phyloP scores from a whole-genome alignment of 2,888 invertebrate species.

The Lycophotia porphyrea region DNA sequence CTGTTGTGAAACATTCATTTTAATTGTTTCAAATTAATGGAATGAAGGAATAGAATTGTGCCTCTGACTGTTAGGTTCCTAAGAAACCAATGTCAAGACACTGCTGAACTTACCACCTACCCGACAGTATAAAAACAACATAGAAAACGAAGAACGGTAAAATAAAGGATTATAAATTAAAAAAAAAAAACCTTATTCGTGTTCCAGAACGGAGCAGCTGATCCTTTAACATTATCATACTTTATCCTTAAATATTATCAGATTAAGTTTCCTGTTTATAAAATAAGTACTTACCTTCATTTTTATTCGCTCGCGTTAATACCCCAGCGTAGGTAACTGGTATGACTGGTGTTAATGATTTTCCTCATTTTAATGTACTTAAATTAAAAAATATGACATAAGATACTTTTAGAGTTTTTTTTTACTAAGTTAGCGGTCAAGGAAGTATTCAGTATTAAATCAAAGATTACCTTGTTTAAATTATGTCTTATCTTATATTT shows the following conservation, averaged over 20 bases:
- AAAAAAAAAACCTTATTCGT: neutral
- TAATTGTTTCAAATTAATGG: neutral
- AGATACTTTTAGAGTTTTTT: constrained; percentile 29
- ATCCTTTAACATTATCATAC: neutral
- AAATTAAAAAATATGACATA: constrained; percentile 30
- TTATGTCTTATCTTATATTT: constrained; percentile 55
- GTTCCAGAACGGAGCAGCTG: neutral
- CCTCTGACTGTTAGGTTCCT: neutral
- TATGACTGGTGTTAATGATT: constrained; percentile 50
- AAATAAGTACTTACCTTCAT: constrained; percentile 1
- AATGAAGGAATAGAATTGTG: neutral
- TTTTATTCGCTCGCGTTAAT: constrained; percentile 19
- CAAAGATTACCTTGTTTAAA: constrained; percentile 49
- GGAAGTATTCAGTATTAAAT: constrained; percentile 63
- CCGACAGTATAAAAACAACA: neutral
- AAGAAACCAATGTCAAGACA: neutral
- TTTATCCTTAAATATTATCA: constrained; percentile 2
- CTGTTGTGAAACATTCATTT: neutral
- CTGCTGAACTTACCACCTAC: neutral
- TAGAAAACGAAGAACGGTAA: neutral
- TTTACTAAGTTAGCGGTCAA: constrained; percentile 48
- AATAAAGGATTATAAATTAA: neutral
- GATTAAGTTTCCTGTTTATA: constrained; percentile 18
- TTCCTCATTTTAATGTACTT: constrained; percentile 55
- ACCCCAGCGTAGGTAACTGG: constrained; percentile 26